A percentile compares a stretch with the other conserved stretches of the same genome.
Conservation (phyloP, 2,113 vertebrate genomes). For the Larimichthys polyactis region DNA sequence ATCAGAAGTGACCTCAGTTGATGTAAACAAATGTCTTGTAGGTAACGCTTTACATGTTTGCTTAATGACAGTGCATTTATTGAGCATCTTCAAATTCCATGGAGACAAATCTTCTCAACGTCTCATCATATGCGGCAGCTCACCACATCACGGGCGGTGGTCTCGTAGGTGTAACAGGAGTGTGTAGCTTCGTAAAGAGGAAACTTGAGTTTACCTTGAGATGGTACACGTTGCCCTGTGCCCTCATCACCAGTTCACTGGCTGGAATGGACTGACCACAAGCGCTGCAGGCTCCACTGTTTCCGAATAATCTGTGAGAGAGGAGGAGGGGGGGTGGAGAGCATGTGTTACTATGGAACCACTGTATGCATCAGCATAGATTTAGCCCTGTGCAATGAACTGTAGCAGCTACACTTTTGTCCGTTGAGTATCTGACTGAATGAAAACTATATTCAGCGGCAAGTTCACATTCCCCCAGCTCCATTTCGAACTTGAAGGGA, state of each 20-base stretch:
- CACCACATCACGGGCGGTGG: not conserved
- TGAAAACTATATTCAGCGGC: constrained; percentile 30
- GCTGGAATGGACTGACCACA: constrained; percentile 99
- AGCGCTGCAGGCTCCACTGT: constrained; percentile 98
- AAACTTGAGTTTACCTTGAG: constrained; percentile 90
- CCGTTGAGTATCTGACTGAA: constrained; percentile 27
- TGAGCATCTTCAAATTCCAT: not conserved
- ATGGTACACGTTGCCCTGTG: constrained; percentile 99
- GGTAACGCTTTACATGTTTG: no score
- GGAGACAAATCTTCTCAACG: no score
- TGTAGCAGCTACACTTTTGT: constrained; percentile 36
- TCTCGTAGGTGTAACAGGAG: not conserved
- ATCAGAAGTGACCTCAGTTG: not conserved
- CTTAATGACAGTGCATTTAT: not conserved
- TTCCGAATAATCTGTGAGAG: constrained; percentile 95
- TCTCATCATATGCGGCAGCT: not conserved
- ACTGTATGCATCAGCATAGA: constrained; percentile 13
- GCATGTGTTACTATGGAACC: constrained; percentile 30
- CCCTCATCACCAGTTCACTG: constrained; percentile 99
- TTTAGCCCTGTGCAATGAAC: constrained; percentile 34
- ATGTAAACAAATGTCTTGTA: not conserved
- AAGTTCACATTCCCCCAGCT: constrained; percentile 34
- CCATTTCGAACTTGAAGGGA: constrained; percentile 50
- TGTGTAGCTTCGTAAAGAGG: no score
- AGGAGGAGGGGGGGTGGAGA: not conserved